Evolutionary conservation across 2,888 invertebrate species (phyloP).

Genomic region (Callinectes sapidus): DNA sequence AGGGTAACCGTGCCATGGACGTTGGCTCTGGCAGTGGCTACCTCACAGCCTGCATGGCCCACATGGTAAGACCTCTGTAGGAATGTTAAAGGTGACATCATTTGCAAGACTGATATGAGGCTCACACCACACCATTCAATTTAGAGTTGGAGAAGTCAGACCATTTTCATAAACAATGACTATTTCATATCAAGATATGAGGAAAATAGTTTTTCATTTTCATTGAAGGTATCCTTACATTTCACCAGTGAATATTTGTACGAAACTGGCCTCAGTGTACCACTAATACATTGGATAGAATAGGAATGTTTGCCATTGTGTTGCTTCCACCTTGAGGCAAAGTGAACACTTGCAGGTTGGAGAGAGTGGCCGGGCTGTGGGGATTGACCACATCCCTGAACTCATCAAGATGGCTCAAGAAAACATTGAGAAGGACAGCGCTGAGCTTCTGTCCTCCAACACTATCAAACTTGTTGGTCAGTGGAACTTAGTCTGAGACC

Average conservation of each 20-base stretch:
- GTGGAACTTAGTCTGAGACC: background rate
- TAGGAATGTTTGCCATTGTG: background rate
- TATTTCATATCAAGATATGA: background rate
- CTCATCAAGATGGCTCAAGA: constrained; percentile 84
- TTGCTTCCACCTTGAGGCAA: background rate
- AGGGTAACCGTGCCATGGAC: constrained; percentile 89
- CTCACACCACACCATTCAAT: background rate
- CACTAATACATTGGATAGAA: background rate
- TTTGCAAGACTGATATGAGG: background rate
- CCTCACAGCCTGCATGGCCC: constrained; percentile 91
- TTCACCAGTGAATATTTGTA: too few relatives aligned
- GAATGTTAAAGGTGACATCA: background rate
- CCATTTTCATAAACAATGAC: background rate
- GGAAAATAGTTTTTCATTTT: background rate
- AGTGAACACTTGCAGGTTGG: constrained; percentile 78
- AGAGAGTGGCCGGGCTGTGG: constrained; percentile 83
- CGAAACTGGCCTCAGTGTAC: background rate
- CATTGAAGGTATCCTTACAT: too few relatives aligned
- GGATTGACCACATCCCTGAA: constrained; percentile 93
- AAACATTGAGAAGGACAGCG: constrained; percentile 87
- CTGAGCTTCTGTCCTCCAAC: constrained; percentile 82
- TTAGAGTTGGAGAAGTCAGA: background rate
- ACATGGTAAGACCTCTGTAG: constrained; percentile 79
- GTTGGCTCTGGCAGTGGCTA: constrained; percentile 97
- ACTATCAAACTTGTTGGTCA: constrained; percentile 83